Conservation (phyloP, 1,140 invertebrate genomes). For the Ceratitis capitata region DNA sequence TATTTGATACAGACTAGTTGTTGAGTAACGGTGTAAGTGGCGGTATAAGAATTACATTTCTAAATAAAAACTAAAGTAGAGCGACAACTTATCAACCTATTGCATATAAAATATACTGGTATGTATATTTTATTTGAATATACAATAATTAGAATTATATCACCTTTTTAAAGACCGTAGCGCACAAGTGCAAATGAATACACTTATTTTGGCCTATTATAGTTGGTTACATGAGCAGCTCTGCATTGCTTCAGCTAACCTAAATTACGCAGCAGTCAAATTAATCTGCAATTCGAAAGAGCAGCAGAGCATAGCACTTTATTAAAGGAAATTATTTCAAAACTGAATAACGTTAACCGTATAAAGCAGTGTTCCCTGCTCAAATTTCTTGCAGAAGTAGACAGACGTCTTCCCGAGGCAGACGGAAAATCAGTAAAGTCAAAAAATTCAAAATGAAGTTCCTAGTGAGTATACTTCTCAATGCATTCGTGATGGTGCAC, state of each 20-base stretch:
- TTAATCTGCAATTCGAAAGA: neutral
- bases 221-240: neutral
- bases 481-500: neutral
- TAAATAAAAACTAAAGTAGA: neutral
- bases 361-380: neutral
- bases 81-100: no score
- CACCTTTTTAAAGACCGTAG: neutral
- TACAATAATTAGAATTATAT: neutral
- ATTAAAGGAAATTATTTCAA: neutral
- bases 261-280: neutral
- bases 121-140: no score
- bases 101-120: no score
- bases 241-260: neutral
- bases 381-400: neutral
- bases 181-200: neutral
- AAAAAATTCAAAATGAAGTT: neutral
- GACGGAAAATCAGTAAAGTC: neutral
- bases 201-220: neutral
- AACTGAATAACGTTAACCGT: neutral
- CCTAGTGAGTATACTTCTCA: neutral
- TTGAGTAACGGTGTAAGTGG: no score
- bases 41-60: no score
- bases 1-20: no score
- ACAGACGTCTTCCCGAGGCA: no score
- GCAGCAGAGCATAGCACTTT: neutral